Percentiles rank a stretch among this genome's conserved stretches.
Evolutionary conservation across 2,113 vertebrate species (phyloP).

Genomic region (Myocastor coypus): DNA sequence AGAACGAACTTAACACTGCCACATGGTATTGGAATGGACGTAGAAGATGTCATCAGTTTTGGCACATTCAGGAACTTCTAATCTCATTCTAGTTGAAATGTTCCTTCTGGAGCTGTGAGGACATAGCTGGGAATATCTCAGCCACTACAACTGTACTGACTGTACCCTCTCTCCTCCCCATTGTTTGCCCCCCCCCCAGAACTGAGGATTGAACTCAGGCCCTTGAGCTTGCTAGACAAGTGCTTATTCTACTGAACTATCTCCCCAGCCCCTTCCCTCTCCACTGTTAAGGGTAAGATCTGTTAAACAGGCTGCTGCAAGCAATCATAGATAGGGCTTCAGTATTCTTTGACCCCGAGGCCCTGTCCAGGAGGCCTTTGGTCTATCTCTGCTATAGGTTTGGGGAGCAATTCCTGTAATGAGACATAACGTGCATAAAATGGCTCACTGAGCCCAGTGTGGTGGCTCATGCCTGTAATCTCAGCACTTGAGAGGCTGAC

Average conservation of each 20-base stretch:
- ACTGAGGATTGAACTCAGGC: too few relatives aligned
- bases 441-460: conserved; percentile 78
- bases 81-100: not conserved
- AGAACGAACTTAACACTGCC: not conserved
- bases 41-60: not conserved
- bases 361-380: not conserved
- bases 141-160: not conserved
- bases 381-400: conserved; percentile 18
- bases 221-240: too few relatives aligned
- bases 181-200: too few relatives aligned
- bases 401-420: conserved; percentile 64
- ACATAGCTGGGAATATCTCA: not conserved
- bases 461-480: too few relatives aligned
- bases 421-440: conserved; percentile 73
- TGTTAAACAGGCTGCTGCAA: conserved; percentile 54
- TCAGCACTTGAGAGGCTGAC: too few relatives aligned
- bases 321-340: not conserved
- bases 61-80: not conserved
- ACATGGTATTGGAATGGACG: not conserved
- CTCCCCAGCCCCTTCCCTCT: too few relatives aligned
- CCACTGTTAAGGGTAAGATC: not conserved
- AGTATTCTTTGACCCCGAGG: not conserved
- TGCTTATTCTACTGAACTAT: too few relatives aligned
- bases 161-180: not conserved
- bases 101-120: conserved; percentile 21